Conservation (phyloP, 2,888 invertebrate species). For the Troilus luridus region DNA sequence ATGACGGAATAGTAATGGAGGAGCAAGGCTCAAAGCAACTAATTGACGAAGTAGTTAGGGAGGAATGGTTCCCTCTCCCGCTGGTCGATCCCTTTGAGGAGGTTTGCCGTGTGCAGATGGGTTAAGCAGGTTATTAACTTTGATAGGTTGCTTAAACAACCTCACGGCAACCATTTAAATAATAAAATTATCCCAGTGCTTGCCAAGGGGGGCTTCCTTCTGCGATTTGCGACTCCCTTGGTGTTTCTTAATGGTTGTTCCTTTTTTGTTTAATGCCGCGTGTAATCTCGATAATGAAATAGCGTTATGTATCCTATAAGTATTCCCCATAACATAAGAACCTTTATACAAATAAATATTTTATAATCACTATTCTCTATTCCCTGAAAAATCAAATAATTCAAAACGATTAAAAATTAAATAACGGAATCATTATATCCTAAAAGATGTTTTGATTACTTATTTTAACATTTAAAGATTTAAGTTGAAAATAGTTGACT, state of each 20-base stretch:
- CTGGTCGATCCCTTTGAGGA: slow-evolving; percentile 41
- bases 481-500: too few relatives aligned
- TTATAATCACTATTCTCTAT: too few relatives aligned
- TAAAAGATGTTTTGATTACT: too few relatives aligned
- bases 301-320: too few relatives aligned
- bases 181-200: slow-evolving; percentile 7
- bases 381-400: too few relatives aligned
- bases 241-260: background rate
- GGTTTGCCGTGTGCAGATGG: slow-evolving; percentile 44
- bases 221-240: slow-evolving; percentile 8
- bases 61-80: slow-evolving; percentile 39
- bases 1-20: slow-evolving; percentile 35
- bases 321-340: too few relatives aligned
- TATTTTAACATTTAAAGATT: too few relatives aligned
- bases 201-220: background rate
- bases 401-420: too few relatives aligned
- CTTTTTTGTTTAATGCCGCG: background rate
- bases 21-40: slow-evolving; percentile 34
- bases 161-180: slow-evolving; percentile 47
- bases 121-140: slow-evolving; percentile 44
- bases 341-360: too few relatives aligned
- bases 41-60: slow-evolving; percentile 45
- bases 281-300: background rate
- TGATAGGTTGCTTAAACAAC: slow-evolving; percentile 35
- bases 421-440: too few relatives aligned